Conservation (phyloP, 2,888 invertebrate genomes). For the Drosophila macrothrix region DNA sequence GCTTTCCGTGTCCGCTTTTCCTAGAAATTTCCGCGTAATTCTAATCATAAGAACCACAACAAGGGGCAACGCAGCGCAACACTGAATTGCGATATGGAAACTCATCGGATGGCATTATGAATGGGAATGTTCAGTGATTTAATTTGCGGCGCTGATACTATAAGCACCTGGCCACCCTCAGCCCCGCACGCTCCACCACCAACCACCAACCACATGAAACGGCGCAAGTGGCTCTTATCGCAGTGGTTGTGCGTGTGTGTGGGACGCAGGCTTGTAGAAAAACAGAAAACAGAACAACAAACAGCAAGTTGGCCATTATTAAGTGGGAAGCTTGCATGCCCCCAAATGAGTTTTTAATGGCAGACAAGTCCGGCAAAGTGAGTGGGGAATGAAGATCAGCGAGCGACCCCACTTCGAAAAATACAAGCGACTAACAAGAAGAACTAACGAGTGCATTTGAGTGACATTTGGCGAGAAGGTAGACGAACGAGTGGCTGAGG, state of each 20-base stretch:
- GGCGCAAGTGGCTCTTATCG: conserved; percentile 39
- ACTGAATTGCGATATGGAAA: conserved; percentile 18
- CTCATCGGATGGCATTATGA: conserved; percentile 21
- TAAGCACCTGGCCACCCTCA: not conserved
- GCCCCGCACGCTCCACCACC: not conserved
- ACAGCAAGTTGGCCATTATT: conserved; percentile 1
- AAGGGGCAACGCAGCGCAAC: conserved; percentile 6
- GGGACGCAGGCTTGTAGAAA: not conserved
- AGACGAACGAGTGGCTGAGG: not conserved
- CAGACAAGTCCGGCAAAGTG: not conserved
- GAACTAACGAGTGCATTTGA: not conserved
- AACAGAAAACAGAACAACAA: not conserved
- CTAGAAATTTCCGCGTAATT: conserved; percentile 33
- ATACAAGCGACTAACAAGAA: not conserved
- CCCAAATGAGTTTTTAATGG: conserved; percentile 43
- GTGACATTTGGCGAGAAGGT: not conserved
- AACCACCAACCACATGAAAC: not conserved
- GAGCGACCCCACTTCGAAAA: not conserved
- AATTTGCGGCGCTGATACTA: conserved; percentile 28
- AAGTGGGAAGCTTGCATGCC: conserved; percentile 7
- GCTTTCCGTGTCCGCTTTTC: conserved; percentile 8
- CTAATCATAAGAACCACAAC: conserved; percentile 18
- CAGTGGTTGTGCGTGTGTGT: conserved; percentile 33
- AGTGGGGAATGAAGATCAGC: not conserved
- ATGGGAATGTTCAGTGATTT: conserved; percentile 41